A percentile compares a stretch with the other conserved stretches of the same genome.
Conservation (phyloP, 2,113 vertebrate genomes). For the Abramis brama region DNA sequence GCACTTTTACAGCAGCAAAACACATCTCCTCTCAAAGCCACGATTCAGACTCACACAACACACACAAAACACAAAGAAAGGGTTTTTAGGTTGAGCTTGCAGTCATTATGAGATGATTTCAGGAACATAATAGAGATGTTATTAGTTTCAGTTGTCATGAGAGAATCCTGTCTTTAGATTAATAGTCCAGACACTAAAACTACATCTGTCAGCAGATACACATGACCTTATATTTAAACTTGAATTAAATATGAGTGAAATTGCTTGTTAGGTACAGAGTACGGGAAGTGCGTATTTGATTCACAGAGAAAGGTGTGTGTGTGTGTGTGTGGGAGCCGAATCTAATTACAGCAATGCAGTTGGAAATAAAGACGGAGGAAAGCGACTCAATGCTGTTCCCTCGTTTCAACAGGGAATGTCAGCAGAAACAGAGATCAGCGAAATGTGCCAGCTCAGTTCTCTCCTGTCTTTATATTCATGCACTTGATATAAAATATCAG, state of each 20-base stretch:
- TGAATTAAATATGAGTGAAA: background rate
- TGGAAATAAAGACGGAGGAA: constrained; percentile 39
- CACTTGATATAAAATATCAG: constrained; percentile 6
- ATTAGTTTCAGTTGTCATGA: background rate
- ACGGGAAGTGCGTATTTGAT: background rate
- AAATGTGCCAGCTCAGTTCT: constrained; percentile 49
- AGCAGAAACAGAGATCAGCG: constrained; percentile 63
- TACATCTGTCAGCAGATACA: background rate
- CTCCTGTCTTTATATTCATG: constrained; percentile 19
- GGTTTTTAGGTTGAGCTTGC: background rate
- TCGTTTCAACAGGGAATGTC: constrained; percentile 64
- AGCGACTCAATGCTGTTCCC: constrained; percentile 18
- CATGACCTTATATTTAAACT: background rate
- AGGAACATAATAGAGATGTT: background rate
- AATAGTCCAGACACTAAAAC: background rate
- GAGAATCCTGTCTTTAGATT: background rate
- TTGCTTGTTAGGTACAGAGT: background rate
- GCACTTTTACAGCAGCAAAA: constrained; percentile 43
- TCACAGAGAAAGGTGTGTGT: constrained; percentile 30
- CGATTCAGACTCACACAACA: constrained; percentile 22
- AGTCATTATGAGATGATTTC: background rate
- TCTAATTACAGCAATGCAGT: constrained; percentile 33
- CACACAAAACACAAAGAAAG: background rate
- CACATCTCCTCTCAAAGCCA: constrained; percentile 42
- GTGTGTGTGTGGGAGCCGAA: background rate